phyloP scores from a whole-genome alignment of 2,113 vertebrate species.

The Tragelaphus scriptus region DNA sequence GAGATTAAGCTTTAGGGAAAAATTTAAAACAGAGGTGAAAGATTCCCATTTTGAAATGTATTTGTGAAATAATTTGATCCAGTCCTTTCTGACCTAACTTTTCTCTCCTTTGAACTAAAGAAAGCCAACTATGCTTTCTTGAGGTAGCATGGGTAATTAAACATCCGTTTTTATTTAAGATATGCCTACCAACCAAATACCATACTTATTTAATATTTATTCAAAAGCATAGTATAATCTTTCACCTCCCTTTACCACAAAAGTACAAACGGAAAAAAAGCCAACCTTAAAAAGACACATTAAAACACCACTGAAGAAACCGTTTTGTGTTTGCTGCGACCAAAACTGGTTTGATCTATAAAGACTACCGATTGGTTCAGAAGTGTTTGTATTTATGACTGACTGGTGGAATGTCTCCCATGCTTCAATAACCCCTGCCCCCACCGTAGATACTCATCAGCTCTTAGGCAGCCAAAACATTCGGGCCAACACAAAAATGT shows the following conservation, averaged over 20 bases:
- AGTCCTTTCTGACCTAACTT: neutral
- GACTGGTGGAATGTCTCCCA: slow-evolving; percentile 33
- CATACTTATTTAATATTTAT: neutral
- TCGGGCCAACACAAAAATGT: neutral
- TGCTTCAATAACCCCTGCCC: neutral
- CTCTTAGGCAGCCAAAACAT: neutral
- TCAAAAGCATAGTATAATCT: neutral
- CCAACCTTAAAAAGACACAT: neutral
- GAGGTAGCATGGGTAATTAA: neutral
- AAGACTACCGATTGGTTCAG: neutral
- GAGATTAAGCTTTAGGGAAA: neutral
- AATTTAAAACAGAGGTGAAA: neutral
- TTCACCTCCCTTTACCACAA: neutral
- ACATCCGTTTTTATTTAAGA: neutral
- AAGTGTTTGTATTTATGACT: neutral
- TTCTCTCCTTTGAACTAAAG: neutral
- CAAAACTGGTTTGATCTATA: neutral
- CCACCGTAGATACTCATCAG: neutral
- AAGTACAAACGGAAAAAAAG: neutral
- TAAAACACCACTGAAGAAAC: neutral
- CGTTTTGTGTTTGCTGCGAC: neutral
- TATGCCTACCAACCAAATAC: neutral
- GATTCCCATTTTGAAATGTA: neutral
- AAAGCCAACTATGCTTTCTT: slow-evolving; percentile 39
- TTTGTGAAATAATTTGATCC: slow-evolving; percentile 29